A percentile compares a stretch with the other conserved stretches of the same genome.
phyloP scores from a whole-genome alignment of 2,888 invertebrate species.

The Brachypterus glaber region DNA sequence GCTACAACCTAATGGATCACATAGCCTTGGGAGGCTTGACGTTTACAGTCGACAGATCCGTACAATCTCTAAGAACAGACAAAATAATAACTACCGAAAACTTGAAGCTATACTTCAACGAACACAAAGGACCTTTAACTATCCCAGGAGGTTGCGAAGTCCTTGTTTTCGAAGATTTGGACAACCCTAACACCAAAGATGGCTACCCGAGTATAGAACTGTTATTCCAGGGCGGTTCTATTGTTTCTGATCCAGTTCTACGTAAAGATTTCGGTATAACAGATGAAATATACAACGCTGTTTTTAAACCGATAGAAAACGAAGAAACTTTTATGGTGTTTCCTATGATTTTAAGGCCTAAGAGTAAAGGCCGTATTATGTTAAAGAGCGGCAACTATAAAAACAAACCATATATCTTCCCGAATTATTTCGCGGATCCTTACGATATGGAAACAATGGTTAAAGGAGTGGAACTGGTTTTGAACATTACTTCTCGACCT shows the following conservation, averaged over 20 bases:
- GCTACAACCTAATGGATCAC: conserved; percentile 47
- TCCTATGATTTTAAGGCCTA: conserved; percentile 50
- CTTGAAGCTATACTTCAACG: conserved; percentile 33
- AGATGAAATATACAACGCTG: conserved; percentile 32
- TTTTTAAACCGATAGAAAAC: conserved; percentile 35
- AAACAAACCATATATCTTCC: conserved; percentile 49
- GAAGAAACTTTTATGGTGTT: conserved; percentile 42
- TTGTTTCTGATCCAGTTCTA: conserved; percentile 46
- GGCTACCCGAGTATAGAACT: conserved; percentile 59
- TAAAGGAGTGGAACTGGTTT: conserved; percentile 51
- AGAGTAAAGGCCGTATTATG: conserved; percentile 49
- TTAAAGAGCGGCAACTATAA: conserved; percentile 46
- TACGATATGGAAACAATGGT: conserved; percentile 56
- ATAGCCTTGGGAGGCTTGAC: conserved; percentile 57
- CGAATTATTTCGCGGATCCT: conserved; percentile 51
- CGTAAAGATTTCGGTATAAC: conserved; percentile 42
- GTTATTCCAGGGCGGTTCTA: conserved; percentile 53
- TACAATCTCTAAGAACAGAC: conserved; percentile 36
- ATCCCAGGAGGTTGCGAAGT: conserved; percentile 59
- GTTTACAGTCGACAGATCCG: conserved; percentile 48
- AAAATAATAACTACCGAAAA: conserved; percentile 29
- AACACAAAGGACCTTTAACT: conserved; percentile 42
- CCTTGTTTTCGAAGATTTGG: conserved; percentile 55
- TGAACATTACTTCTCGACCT: conserved; percentile 49
- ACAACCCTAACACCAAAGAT: conserved; percentile 46